Evolutionary conservation across 1,140 invertebrate species (phyloP).

Genomic region (Bombus superbus): DNA sequence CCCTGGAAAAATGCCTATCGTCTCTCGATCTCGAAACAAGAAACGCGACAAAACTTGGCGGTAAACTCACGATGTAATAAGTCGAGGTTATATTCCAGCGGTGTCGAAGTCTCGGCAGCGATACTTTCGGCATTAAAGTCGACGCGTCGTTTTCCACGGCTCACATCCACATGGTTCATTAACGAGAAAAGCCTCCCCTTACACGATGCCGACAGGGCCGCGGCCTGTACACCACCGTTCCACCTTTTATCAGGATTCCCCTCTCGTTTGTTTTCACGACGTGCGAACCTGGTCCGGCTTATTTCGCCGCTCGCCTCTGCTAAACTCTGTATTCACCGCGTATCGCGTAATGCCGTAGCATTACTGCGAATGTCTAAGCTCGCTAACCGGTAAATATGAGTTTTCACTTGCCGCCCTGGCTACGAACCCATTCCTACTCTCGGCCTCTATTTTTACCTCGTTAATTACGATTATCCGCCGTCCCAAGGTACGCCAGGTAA

Average conservation of each 20-base stretch:
- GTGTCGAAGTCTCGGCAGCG: not conserved
- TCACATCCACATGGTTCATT: constrained; percentile 40
- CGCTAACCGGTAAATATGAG: constrained; percentile 73
- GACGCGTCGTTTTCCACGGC: constrained; percentile 15
- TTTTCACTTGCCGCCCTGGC: constrained; percentile 63
- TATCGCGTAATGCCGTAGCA: constrained; percentile 65
- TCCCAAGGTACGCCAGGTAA: constrained; percentile 55
- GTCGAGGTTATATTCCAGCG: not conserved
- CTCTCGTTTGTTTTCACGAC: constrained; percentile 60
- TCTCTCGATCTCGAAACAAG: not conserved
- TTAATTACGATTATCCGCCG: constrained; percentile 70
- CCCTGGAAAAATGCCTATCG: not conserved
- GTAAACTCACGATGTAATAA: not conserved
- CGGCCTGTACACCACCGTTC: not conserved
- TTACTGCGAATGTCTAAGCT: constrained; percentile 70
- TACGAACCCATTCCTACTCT: constrained; percentile 8
- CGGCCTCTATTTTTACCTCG: constrained; percentile 62
- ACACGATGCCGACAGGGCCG: not conserved
- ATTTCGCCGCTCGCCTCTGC: constrained; percentile 42
- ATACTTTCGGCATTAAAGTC: not conserved
- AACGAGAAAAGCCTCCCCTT: not conserved
- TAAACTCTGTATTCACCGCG: constrained; percentile 54
- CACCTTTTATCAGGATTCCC: constrained; percentile 45
- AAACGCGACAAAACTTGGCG: not conserved
- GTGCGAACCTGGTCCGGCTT: constrained; percentile 45